Percentiles rank a stretch among this genome's conserved stretches.
Evolutionary conservation across 2,797 vertebrate species (phyloP).

Genomic region (Gadopsis marmoratus): DNA sequence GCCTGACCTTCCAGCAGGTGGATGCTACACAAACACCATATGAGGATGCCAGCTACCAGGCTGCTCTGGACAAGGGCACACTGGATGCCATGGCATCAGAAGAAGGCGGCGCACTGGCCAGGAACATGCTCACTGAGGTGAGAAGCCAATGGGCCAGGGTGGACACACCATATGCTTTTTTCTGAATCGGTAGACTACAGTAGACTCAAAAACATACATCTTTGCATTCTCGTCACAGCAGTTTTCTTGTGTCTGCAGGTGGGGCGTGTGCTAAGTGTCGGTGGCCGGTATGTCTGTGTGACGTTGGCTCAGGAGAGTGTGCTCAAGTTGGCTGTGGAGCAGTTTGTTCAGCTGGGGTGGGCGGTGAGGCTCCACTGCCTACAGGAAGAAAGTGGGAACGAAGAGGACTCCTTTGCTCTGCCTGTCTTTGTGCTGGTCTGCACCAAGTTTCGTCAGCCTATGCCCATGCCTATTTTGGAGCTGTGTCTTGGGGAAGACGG

Average conservation of each 20-base stretch:
- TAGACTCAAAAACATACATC: not conserved
- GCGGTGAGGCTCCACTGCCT: slow-evolving; percentile 93
- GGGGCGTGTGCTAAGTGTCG: slow-evolving; percentile 89
- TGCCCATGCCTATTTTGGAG: slow-evolving; percentile 83
- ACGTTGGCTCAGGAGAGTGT: slow-evolving; percentile 94
- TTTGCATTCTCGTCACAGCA: not conserved
- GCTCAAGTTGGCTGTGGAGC: slow-evolving; percentile 89
- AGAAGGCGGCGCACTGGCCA: slow-evolving; percentile 86
- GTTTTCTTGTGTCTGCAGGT: slow-evolving; percentile 74
- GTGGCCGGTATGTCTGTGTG: slow-evolving; percentile 95
- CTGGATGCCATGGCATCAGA: slow-evolving; percentile 93
- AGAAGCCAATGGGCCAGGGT: not conserved
- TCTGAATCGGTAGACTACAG: not conserved
- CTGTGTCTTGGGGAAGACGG: slow-evolving; percentile 85
- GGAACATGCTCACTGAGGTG: slow-evolving; percentile 91
- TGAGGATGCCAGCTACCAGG: slow-evolving; percentile 89
- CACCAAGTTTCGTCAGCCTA: slow-evolving; percentile 93
- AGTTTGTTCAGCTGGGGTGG: slow-evolving; percentile 92
- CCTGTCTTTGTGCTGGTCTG: slow-evolving; percentile 93
- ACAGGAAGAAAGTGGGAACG: slow-evolving; percentile 68
- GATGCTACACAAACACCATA: slow-evolving; percentile 93
- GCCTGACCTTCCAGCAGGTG: slow-evolving; percentile 89
- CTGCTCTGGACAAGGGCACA: slow-evolving; percentile 94
- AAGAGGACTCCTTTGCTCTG: slow-evolving; percentile 87
- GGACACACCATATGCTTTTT: not conserved